These are phyloP conservation scores for Strigamia transsilvanica DNA, from an alignment of 2,888 invertebrate genomes.

Conservation along the genomic window DNA sequence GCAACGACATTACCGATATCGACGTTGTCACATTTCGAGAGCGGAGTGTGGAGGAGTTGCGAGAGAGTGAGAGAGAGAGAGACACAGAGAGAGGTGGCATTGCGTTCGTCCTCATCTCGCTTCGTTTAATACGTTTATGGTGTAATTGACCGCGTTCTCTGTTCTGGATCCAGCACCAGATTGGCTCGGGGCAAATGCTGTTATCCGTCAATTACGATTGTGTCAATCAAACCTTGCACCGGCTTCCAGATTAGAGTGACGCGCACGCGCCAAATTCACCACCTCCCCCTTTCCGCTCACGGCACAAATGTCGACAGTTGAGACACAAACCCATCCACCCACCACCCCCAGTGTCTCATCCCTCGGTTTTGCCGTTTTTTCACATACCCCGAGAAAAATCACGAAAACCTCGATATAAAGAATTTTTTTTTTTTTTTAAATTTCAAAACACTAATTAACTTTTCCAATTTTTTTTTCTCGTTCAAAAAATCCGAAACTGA, in stretches of 20 bases:
- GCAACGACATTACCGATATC: slow-evolving; percentile 35
- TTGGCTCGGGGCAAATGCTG: slow-evolving; percentile 51
- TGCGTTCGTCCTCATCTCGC: slow-evolving; percentile 42
- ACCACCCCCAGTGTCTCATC: background rate
- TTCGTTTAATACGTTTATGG: slow-evolving; percentile 46
- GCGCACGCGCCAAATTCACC: slow-evolving; percentile 26
- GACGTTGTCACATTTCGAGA: slow-evolving; percentile 25
- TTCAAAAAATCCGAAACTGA: too few species aligned
- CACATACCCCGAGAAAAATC: background rate
- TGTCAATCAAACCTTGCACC: slow-evolving; percentile 46
- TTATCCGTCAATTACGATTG: slow-evolving; percentile 52
- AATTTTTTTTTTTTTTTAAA: background rate
- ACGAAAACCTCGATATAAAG: background rate
- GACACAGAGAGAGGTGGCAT: background rate
- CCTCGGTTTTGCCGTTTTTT: too few species aligned
- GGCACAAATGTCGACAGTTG: slow-evolving; percentile 18
- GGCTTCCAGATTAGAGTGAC: slow-evolving; percentile 13
- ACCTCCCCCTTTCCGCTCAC: background rate
- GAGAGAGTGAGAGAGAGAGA: too few species aligned
- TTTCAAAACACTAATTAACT: slow-evolving; percentile 10
- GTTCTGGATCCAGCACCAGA: slow-evolving; percentile 48
- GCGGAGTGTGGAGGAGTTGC: background rate
- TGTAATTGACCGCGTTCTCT: slow-evolving; percentile 50
- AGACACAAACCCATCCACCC: background rate
- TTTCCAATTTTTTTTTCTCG: background rate